Evolutionary conservation across 2,888 invertebrate genomes (phyloP).

Genomic region (Drosophila bunnanda): DNA sequence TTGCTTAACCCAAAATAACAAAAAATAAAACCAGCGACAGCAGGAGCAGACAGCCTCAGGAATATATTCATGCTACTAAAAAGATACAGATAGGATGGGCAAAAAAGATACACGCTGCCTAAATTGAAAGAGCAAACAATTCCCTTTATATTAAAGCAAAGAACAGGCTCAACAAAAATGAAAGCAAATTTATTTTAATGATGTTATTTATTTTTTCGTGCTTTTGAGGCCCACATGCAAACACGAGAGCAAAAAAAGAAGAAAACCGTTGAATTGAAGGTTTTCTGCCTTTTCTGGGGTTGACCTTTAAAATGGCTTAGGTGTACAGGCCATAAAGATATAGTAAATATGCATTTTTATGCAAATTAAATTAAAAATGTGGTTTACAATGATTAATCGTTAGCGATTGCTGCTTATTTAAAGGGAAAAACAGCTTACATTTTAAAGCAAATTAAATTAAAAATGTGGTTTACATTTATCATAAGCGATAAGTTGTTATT

Average conservation of each 20-base stretch:
- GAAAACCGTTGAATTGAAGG: constrained; percentile 9
- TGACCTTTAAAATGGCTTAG: constrained; percentile 22
- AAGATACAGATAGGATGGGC: constrained; percentile 11
- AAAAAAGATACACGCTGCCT: constrained; percentile 17
- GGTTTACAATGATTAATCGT: background rate
- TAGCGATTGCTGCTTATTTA: background rate
- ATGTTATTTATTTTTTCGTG: constrained; percentile 34
- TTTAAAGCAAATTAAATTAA: background rate
- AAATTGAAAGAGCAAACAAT: constrained; percentile 46
- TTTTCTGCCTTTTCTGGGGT: constrained; percentile 3
- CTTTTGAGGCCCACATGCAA: constrained; percentile 32
- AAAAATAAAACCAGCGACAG: constrained; percentile 27
- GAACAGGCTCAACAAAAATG: constrained; percentile 36
- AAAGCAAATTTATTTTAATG: constrained; percentile 58
- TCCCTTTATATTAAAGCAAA: constrained; percentile 36
- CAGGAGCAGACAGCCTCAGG: constrained; percentile 3
- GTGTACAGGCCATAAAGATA: background rate
- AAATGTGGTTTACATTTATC: background rate
- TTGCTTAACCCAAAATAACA: constrained; percentile 36
- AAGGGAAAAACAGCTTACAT: too few relatives aligned
- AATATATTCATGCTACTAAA: background rate
- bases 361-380: constrained; percentile 1
- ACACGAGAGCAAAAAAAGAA: background rate
- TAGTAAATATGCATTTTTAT: constrained; percentile 6
- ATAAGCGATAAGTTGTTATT: background rate